Conservation (phyloP, 2,113 vertebrate species). For the Agelaius tricolor region DNA sequence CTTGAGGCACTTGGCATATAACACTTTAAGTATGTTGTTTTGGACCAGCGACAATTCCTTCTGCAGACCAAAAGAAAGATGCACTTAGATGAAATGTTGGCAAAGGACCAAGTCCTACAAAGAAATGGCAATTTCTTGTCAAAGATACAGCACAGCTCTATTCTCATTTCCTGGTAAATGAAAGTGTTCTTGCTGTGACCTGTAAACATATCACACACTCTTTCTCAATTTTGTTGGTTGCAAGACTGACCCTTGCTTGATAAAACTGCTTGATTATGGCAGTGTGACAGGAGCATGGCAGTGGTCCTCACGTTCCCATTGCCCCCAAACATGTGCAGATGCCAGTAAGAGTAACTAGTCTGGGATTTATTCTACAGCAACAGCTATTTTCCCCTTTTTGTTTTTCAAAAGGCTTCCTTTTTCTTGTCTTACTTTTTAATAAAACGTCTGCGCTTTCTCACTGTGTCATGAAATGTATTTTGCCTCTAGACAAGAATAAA, state of each 20-base stretch:
- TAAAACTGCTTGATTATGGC: neutral
- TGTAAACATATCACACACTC: neutral
- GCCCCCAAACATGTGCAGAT: neutral
- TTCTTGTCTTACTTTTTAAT: constrained; percentile 4
- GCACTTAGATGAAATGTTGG: constrained; percentile 23
- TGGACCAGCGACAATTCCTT: constrained; percentile 60
- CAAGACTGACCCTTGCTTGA: neutral
- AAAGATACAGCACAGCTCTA: constrained; percentile 17
- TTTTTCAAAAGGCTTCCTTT: neutral
- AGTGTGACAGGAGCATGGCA: neutral
- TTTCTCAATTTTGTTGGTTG: neutral
- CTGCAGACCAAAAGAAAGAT: constrained; percentile 41
- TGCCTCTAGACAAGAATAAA: constrained; percentile 19
- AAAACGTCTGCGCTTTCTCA: neutral
- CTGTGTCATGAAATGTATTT: neutral
- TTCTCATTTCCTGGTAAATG: constrained; percentile 54
- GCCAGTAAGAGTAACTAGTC: neutral
- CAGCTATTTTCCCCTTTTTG: neutral
- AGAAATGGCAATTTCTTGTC: constrained; percentile 40
- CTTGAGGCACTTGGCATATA: constrained; percentile 38
- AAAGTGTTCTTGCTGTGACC: constrained; percentile 26
- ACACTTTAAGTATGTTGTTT: constrained; percentile 46
- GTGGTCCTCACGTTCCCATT: neutral
- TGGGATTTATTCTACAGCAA: neutral
- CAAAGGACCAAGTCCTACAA: constrained; percentile 23